Evolutionary conservation across 2,113 vertebrate species (phyloP).

Genomic region (Carassius auratus): DNA sequence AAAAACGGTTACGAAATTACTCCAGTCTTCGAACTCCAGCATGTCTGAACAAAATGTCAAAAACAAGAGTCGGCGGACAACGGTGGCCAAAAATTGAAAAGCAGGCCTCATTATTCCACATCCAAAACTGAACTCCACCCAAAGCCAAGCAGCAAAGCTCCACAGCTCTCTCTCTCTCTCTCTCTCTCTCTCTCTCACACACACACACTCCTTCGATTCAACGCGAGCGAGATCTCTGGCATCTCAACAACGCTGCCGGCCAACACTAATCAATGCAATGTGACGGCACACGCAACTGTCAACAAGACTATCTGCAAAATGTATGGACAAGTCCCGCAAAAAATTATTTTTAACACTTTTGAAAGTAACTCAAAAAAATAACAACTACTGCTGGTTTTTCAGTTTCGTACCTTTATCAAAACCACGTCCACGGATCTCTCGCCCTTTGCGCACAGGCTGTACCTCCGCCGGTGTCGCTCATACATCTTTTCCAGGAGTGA

Average conservation of each 20-base stretch:
- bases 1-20: not conserved
- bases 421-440: constrained; percentile 87
- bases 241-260: not conserved
- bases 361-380: not conserved
- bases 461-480: constrained; percentile 86
- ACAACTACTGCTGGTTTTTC: not conserved
- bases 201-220: not conserved
- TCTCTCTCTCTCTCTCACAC: not conserved
- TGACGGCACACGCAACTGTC: constrained; percentile 22
- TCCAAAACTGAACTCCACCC: constrained; percentile 49
- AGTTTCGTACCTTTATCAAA: constrained; percentile 60
- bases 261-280: constrained; percentile 34
- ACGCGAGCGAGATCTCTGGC: no score
- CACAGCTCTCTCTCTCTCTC: not conserved
- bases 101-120: constrained; percentile 33
- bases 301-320: not conserved
- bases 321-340: not conserved
- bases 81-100: constrained; percentile 2
- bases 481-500: constrained; percentile 80
- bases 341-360: not conserved
- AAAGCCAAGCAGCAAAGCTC: constrained; percentile 2
- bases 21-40: not conserved
- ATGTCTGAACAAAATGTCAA: constrained; percentile 14
- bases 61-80: not conserved
- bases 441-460: constrained; percentile 86